phyloP scores from a whole-genome alignment of 2,888 invertebrate species.

The Dichetophora obliterata region DNA sequence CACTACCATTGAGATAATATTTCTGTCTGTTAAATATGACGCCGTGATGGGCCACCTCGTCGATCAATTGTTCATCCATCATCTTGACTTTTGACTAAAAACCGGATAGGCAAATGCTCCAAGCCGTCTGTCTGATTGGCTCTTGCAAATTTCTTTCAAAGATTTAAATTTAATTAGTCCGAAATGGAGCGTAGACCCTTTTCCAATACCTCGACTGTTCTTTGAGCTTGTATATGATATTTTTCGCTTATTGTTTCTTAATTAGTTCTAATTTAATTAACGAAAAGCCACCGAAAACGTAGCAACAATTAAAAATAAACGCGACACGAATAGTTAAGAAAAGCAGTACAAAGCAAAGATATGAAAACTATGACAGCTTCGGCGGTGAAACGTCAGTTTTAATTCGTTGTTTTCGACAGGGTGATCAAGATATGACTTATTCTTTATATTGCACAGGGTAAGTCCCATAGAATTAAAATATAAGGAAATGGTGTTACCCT shows the following conservation, averaged over 20 bases:
- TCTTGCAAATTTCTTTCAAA: background rate
- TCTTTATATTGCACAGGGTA: too few relatives aligned
- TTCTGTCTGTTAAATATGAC: slow-evolving; percentile 69
- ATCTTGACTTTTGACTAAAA: slow-evolving; percentile 49
- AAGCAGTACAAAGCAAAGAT: background rate
- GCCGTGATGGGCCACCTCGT: slow-evolving; percentile 68
- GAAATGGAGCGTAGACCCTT: background rate
- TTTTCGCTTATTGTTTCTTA: background rate
- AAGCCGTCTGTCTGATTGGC: background rate
- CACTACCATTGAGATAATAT: slow-evolving; percentile 65
- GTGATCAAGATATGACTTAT: too few relatives aligned
- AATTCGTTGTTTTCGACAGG: too few relatives aligned
- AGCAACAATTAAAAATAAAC: slow-evolving; percentile 20
- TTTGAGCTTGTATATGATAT: background rate
- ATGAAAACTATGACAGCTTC: too few relatives aligned
- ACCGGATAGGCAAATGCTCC: background rate
- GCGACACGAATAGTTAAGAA: background rate
- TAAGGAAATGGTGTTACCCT: too few relatives aligned
- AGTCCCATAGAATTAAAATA: too few relatives aligned
- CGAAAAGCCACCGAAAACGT: background rate
- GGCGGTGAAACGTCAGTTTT: too few relatives aligned
- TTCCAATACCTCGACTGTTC: background rate
- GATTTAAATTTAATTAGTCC: slow-evolving; percentile 9
- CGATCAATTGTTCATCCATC: slow-evolving; percentile 69
- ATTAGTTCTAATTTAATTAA: slow-evolving; percentile 12